Conservation (phyloP, 2,888 invertebrate genomes). For the Microctonus hyperodae region DNA sequence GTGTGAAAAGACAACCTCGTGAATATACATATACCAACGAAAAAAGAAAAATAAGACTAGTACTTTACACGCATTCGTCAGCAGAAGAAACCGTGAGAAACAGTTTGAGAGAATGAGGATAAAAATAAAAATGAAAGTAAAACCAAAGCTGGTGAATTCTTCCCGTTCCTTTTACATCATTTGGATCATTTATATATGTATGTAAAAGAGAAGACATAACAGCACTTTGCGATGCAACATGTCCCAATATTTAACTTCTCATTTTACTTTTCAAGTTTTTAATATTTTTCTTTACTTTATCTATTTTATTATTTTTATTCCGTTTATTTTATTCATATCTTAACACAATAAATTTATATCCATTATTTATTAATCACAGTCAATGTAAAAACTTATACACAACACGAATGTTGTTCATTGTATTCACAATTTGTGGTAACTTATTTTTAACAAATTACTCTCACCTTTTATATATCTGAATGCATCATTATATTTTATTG, state of each 20-base stretch:
- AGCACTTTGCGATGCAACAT: neutral
- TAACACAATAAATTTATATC: constrained; percentile 50
- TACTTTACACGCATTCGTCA: neutral
- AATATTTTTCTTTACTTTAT: neutral
- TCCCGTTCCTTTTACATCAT: constrained; percentile 19
- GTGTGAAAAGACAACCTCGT: neutral
- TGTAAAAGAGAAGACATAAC: constrained; percentile 26
- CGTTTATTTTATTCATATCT: constrained; percentile 36
- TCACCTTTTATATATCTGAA: neutral
- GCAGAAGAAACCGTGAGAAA: neutral
- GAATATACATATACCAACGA: neutral
- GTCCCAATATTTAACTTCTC: neutral
- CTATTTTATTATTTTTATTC: constrained; percentile 21
- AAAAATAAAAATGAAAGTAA: neutral
- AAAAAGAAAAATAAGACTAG: neutral
- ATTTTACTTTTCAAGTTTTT: neutral
- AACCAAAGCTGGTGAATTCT: neutral
- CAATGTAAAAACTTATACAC: constrained; percentile 45
- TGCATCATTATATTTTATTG: neutral
- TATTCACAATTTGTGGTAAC: neutral
- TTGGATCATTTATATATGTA: neutral
- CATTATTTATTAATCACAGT: constrained; percentile 53
- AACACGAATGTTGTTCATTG: constrained; percentile 14
- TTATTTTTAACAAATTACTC: neutral
- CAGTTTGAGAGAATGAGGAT: neutral